Base-by-base conservation (phyloP, 2,888 invertebrate genomes). In the Cephonodes hylas region DNA sequence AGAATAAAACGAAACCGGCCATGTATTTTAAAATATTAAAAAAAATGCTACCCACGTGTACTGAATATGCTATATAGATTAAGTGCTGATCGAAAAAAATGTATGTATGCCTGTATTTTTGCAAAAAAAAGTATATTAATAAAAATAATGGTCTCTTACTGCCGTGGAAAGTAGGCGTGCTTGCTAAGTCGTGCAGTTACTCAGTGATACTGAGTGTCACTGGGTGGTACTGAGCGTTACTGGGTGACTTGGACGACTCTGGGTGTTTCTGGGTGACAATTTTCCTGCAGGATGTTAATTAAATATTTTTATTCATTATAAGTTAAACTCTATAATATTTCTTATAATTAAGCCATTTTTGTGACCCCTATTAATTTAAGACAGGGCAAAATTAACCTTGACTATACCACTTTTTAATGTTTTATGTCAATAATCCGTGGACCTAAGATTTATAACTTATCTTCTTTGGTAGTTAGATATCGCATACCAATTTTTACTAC, bases 1-100 rank as follows among this genome's bases (percentile, higher is more conserved):
- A 75, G 79, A 77, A 76, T 72, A 75, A 71, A 77, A 78, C 73
- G 88, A 90, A 88, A 89, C 91, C 91, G 91, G 90, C 91, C 91
- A 91, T 89, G 76, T 86, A 70, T 70, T 76, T 77, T 75, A 77
- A 77, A 79, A 77, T 75, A 69, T 4, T n/a, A 38, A 38, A 38
- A 72, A 67, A 69, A 69, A 31, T n/a, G 74, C 75, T 80, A 81
- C 81, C 74, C 74, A 42, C 73, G 75, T 78, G 86, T 88, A 88
- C 83, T 85, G 83, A 85, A 72, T 75, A 69, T 77, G 42, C 56
- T 42, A 73, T 71, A 65, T 75, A 79, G 75, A 79, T 73, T 85
- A 85, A 84, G 80, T 77, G 81, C 75, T 78, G 73, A 73, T 61
- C 20, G 45, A 57, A 57, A 48, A 59, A 73, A 74, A 60, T 77